phyloP scores from a whole-genome alignment of 1,140 invertebrate species.

The Leptopilina clavipes region DNA sequence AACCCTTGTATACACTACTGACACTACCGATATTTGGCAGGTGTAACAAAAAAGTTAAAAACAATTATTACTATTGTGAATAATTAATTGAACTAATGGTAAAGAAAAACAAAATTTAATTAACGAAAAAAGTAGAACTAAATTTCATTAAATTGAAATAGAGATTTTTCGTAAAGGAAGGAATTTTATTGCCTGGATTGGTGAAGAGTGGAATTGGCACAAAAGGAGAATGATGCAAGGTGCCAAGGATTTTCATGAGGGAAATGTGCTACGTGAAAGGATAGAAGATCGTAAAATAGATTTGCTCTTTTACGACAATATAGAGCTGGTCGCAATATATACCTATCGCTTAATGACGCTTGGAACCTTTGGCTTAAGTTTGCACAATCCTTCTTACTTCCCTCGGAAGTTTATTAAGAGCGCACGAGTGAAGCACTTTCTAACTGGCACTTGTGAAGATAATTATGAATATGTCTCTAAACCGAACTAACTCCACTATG shows the following conservation, averaged over 20 bases:
- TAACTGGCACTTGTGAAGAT: constrained; percentile 10
- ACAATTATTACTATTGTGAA: too few species aligned
- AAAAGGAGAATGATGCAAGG: neutral
- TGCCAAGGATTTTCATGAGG: constrained; percentile 3
- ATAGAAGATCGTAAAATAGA: constrained; percentile 26
- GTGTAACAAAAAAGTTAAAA: too few species aligned
- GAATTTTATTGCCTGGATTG: neutral
- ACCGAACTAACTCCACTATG: constrained; percentile 1
- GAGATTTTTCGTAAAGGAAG: neutral
- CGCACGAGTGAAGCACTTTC: constrained; percentile 18
- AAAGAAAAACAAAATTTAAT: constrained; percentile 1
- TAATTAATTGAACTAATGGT: too few species aligned
- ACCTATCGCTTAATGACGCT: constrained; percentile 49
- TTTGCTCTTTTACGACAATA: constrained; percentile 11
- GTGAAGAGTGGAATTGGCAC: constrained; percentile 1
- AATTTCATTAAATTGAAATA: neutral
- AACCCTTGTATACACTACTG: too few species aligned
- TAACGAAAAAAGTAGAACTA: neutral
- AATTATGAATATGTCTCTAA: constrained; percentile 18
- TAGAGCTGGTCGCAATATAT: neutral
- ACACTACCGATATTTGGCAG: too few species aligned
- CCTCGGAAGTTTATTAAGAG: constrained; percentile 49
- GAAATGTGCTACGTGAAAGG: neutral
- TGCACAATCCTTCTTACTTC: constrained; percentile 47
- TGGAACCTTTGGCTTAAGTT: constrained; percentile 49